Conservation (phyloP, 2,113 vertebrate genomes). For the Monopterus albus region DNA sequence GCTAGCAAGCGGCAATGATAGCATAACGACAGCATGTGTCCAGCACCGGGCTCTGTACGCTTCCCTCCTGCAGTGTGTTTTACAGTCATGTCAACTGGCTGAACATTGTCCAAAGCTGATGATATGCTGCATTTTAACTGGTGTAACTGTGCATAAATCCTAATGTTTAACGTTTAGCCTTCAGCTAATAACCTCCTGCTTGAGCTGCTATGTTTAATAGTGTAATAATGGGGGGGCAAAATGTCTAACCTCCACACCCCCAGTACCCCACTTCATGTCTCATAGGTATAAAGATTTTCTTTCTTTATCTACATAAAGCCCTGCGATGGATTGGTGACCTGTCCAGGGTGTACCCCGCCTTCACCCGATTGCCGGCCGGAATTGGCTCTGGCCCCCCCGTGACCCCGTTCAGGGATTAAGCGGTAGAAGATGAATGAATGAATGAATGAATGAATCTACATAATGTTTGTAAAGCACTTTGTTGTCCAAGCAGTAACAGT, state of each 20-base stretch:
- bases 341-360: no score
- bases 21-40: no score
- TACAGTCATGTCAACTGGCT: constrained; percentile 8
- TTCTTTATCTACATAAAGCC: no score
- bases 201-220: constrained; percentile 47
- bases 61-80: constrained; percentile 1
- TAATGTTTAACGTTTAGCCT: constrained; percentile 47
- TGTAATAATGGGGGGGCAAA: constrained; percentile 32
- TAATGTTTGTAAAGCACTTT: constrained; percentile 18
- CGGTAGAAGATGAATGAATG: no score
- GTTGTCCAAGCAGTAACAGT: neutral
- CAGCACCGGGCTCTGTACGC: neutral
- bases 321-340: no score
- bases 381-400: no score
- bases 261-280: neutral
- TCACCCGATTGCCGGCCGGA: no score
- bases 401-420: no score
- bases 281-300: neutral
- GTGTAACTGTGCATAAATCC: constrained; percentile 36
- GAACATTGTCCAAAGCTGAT: constrained; percentile 31
- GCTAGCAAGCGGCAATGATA: neutral
- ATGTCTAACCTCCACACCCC: constrained; percentile 10
- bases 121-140: constrained; percentile 43
- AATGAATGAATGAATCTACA: no score
- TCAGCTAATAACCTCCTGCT: constrained; percentile 31